These are phyloP conservation scores for Sebastes fasciatus DNA, from an alignment of 2,113 vertebrate genomes.

Conservation along the genomic window DNA sequence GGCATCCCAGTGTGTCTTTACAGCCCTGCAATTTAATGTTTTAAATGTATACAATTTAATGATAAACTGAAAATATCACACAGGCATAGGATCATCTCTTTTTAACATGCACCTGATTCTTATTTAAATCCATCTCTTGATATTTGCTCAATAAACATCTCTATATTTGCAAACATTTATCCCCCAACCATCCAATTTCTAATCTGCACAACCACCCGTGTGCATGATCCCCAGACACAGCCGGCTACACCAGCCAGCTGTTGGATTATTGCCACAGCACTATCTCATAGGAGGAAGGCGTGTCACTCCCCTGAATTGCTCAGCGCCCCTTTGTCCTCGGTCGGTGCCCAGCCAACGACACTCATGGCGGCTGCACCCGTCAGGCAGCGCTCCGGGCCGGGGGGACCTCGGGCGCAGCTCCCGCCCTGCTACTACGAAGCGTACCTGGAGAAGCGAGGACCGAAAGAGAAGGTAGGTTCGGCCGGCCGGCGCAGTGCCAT, in stretches of 20 bases:
- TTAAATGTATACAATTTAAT: not conserved
- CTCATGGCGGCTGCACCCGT: constrained; percentile 85
- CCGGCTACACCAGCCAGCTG: constrained; percentile 71
- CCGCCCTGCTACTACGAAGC: constrained; percentile 89
- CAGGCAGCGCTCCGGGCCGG: constrained; percentile 82
- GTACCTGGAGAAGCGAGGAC: constrained; percentile 87
- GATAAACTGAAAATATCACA: not conserved
- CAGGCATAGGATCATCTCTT: not conserved
- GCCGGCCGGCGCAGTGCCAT: constrained; percentile 35
- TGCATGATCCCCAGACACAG: constrained; percentile 58
- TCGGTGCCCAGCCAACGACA: constrained; percentile 77
- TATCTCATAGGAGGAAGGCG: constrained; percentile 80
- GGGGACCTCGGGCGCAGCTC: constrained; percentile 73
- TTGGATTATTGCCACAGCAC: constrained; percentile 70
- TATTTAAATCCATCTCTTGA: not conserved
- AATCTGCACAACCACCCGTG: constrained; percentile 36
- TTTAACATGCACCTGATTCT: not conserved
- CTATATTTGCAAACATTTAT: not conserved
- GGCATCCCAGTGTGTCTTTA: not conserved
- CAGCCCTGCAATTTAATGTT: not conserved
- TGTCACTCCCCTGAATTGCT: constrained; percentile 77
- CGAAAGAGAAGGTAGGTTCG: constrained; percentile 83
- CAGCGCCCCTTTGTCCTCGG: constrained; percentile 84
- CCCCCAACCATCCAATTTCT: constrained; percentile 9
- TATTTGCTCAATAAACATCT: not conserved